Evolutionary conservation across 2,888 invertebrate genomes (phyloP).

Genomic region (Sycophila texana): DNA sequence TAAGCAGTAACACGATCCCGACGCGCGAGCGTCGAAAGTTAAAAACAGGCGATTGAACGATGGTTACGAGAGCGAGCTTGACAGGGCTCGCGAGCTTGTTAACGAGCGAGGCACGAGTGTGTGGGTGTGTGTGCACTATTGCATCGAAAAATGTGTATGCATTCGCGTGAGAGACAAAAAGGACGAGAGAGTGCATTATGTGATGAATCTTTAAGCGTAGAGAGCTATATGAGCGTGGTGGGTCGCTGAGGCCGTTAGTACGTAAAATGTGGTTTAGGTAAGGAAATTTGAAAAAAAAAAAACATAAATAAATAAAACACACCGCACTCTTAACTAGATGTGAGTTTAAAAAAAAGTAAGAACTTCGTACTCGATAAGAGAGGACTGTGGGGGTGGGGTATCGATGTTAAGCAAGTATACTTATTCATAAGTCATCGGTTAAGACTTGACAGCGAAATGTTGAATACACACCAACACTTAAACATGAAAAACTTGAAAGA

Average conservation of each 20-base stretch:
- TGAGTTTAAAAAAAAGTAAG: conserved; percentile 18
- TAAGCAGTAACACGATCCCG: conserved; percentile 2
- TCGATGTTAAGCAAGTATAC: conserved; percentile 53
- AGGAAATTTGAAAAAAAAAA: conserved; percentile 27
- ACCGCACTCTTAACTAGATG: conserved; percentile 51
- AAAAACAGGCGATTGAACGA: not conserved
- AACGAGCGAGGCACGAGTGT: conserved; percentile 23
- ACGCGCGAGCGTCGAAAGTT: not conserved
- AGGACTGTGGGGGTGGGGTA: conserved; percentile 8
- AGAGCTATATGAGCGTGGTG: conserved; percentile 30
- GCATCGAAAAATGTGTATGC: not conserved
- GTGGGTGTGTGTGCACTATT: not conserved
- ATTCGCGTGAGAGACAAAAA: conserved; percentile 12
- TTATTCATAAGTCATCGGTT: conserved; percentile 64
- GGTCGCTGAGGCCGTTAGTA: conserved; percentile 38
- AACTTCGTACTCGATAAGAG: conserved; percentile 10
- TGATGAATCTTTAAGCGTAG: conserved; percentile 4
- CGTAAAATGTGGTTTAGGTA: conserved; percentile 50
- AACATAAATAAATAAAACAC: conserved; percentile 29
- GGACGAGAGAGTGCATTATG: conserved; percentile 11
- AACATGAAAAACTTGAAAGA: conserved; percentile 60
- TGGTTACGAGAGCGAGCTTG: conserved; percentile 23
- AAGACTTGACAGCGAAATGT: conserved; percentile 68
- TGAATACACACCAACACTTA: conserved; percentile 59
- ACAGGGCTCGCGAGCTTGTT: conserved; percentile 42